Conservation (phyloP, 2,888 invertebrate genomes). For the Drosophila demipolita region DNA sequence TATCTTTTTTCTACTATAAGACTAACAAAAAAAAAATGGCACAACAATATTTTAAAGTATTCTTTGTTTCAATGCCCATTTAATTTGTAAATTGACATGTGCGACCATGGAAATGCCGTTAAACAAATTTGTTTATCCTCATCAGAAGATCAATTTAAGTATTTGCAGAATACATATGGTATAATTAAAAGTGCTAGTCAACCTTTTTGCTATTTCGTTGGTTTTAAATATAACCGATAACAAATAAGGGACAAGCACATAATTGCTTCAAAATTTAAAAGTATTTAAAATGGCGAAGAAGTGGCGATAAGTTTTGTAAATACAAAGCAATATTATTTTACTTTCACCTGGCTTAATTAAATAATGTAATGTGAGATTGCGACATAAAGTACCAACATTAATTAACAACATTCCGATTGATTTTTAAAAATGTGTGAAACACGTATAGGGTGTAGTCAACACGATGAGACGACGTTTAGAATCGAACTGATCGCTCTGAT, state of each 20-base stretch:
- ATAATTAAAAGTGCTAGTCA: background rate
- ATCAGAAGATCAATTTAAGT: background rate
- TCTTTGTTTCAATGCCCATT: background rate
- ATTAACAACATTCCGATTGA: background rate
- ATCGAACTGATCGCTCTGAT: too few species aligned
- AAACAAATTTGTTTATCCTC: background rate
- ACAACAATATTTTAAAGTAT: background rate
- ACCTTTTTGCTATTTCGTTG: background rate
- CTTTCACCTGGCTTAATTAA: background rate
- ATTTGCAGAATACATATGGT: background rate
- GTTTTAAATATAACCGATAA: background rate
- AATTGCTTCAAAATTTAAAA: background rate
- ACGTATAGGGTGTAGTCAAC: too few species aligned
- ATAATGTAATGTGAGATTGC: too few species aligned
- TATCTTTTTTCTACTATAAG: background rate
- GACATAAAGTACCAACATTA: background rate
- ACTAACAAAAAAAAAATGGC: background rate
- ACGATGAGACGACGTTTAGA: too few species aligned
- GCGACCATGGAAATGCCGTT: background rate
- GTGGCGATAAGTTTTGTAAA: background rate
- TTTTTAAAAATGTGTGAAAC: background rate
- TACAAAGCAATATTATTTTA: background rate
- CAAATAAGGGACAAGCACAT: background rate
- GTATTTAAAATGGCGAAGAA: background rate
- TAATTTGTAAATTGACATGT: background rate